Conservation (phyloP, 1,140 invertebrate species). For the Drosophila jambulina region DNA sequence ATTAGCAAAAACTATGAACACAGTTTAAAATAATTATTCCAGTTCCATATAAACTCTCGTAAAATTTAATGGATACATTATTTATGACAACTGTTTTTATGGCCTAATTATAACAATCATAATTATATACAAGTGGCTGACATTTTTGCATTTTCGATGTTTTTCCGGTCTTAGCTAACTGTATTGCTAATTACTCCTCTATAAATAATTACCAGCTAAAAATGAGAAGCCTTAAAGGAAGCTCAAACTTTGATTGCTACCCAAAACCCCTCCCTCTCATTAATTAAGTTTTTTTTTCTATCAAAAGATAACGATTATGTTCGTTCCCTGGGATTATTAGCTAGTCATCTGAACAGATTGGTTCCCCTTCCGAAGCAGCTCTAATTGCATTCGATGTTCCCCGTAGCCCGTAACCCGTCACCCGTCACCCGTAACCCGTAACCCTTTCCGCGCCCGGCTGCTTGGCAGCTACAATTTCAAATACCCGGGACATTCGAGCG, state of each 20-base stretch:
- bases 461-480: slow-evolving; percentile 50
- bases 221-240: background rate
- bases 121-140: background rate
- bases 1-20: background rate
- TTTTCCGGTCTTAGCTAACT: background rate
- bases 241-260: background rate
- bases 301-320: slow-evolving; percentile 16
- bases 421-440: background rate
- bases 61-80: background rate
- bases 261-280: background rate
- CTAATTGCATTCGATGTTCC: slow-evolving; percentile 38
- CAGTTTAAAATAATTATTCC: background rate
- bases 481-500: slow-evolving; percentile 22
- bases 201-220: background rate
- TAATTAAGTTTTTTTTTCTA: slow-evolving; percentile 3
- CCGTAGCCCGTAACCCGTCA: background rate
- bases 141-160: background rate
- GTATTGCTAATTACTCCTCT: background rate
- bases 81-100: background rate
- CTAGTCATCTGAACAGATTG: slow-evolving; percentile 31
- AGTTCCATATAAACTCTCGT: background rate
- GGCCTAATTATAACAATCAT: background rate
- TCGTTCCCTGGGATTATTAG: slow-evolving; percentile 33
- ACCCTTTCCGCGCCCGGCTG: background rate
- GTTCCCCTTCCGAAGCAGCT: background rate